phyloP scores from a whole-genome alignment of 2,797 vertebrate species.

The Gallinago solitaria region DNA sequence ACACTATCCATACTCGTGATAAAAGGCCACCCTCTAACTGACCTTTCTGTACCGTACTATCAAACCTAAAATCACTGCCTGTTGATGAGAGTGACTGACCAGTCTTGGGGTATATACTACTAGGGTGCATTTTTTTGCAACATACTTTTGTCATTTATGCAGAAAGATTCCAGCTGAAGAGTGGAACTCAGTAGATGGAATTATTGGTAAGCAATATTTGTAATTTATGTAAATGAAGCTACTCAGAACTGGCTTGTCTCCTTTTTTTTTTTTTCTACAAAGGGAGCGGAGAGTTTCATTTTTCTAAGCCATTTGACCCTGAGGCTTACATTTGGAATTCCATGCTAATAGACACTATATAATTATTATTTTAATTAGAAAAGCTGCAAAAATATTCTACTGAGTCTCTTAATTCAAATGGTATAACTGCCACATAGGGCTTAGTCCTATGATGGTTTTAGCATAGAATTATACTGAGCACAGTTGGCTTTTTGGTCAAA shows the following conservation, averaged over 20 bases:
- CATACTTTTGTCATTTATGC: neutral
- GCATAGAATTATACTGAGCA: neutral
- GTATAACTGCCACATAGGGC: neutral
- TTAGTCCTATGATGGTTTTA: neutral
- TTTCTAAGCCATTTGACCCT: conserved; percentile 32
- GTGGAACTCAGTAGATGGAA: neutral
- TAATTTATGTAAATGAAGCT: conserved; percentile 33
- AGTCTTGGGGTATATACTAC: neutral
- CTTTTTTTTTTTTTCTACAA: neutral
- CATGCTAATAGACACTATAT: conserved; percentile 14
- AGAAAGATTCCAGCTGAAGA: neutral
- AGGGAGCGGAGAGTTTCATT: neutral
- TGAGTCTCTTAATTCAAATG: neutral
- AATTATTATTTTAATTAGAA: conserved; percentile 63
- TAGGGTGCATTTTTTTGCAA: neutral
- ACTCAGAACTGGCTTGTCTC: neutral
- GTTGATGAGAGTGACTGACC: neutral
- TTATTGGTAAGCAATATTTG: conserved; percentile 10
- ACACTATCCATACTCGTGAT: neutral
- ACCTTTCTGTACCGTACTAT: neutral
- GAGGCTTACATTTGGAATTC: conserved; percentile 54
- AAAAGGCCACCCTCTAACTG: neutral
- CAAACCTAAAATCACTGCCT: neutral
- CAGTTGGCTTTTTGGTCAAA: neutral
- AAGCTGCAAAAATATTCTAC: conserved; percentile 31